Evolutionary conservation across 1,140 invertebrate species (phyloP), one percentile per base, ranked within the genome.

Genomic region (Eubasilissa regina): DNA sequence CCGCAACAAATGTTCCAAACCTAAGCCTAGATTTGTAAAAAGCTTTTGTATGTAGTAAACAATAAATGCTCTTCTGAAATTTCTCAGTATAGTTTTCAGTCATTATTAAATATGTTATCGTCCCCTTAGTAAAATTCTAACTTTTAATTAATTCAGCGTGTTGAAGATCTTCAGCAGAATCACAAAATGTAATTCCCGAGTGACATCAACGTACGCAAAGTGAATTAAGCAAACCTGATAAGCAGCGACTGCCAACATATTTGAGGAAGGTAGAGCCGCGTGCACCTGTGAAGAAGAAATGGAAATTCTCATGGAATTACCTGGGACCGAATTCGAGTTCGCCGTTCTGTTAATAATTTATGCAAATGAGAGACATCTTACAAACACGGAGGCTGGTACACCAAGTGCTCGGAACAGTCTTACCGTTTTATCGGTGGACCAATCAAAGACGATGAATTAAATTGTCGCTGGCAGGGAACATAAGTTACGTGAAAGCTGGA

Each of bases 361-460:
- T 56, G 53, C 19, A 56, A 56, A 56, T 56, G 53, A 56, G 53
- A 56, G 15, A 56, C 13, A n/a, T 56, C 53, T 15, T 12, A 56
- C 53, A 17, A 13, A n/a, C 11, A n/a, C 53, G 53, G 15, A 56
- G 53, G 10, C 7, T 15, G 53, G 19, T 8, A 56, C 10, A 15
- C 13, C 53, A 15, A 56, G 15, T 15, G 11, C 53, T 56, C 19
- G 15, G 53, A 9, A 17, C 15, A 56, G 53, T 15, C 53, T 56
- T 19, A 17, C 53, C 19, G 53, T 56, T 56, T 56, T 56, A 56
- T 56, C 53, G 11, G n/a, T 19, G 53, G 25, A 35, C 25, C 53
- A 56, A 56, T 56, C 53, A 56, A 56, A 55, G 53, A n/a, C 53
- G 53, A 56, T 56, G 19, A 56, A 56, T 56, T 56, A 15, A 56